Percentiles rank a stretch among this genome's conserved stretches.
These are phyloP conservation scores for Girardinichthys multiradiatus DNA, from an alignment of 2,113 vertebrate genomes.

Conservation along the genomic window DNA sequence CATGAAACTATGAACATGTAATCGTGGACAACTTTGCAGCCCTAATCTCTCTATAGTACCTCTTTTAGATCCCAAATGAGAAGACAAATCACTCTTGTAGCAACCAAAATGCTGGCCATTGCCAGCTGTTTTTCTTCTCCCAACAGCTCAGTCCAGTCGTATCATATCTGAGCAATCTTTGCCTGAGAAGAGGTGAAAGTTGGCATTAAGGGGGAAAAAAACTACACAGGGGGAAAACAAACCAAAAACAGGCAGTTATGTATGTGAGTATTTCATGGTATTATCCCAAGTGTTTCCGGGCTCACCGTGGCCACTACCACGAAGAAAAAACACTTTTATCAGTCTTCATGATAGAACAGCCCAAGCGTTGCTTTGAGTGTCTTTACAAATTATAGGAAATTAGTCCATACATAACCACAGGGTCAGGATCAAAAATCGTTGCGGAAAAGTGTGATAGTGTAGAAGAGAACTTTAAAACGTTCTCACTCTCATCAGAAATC, in stretches of 20 bases:
- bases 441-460: conserved; percentile 36
- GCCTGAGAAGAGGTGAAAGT: conserved; percentile 51
- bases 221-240: conserved; percentile 53
- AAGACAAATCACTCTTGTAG: conserved; percentile 52
- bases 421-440: conserved; percentile 59
- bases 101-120: conserved; percentile 59
- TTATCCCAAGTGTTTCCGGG: conserved; percentile 56
- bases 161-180: conserved; percentile 47
- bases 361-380: conserved; percentile 61
- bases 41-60: conserved; percentile 68
- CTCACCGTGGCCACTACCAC: conserved; percentile 43
- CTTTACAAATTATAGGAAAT: conserved; percentile 66
- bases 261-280: conserved; percentile 37
- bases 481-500: conserved; percentile 50
- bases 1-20: conserved; percentile 72
- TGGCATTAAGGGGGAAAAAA: conserved; percentile 38
- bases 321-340: conserved; percentile 62
- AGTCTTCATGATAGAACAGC: conserved; percentile 62
- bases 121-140: conserved; percentile 53
- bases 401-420: conserved; percentile 67
- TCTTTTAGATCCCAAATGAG: conserved; percentile 67
- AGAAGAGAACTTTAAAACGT: conserved; percentile 24
- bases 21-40: conserved; percentile 61
- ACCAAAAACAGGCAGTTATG: conserved; percentile 45
- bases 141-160: conserved; percentile 54